These are phyloP conservation scores for Odobenus rosmarus DNA, from an alignment of 2,113 vertebrate species.

Conservation along the genomic window DNA sequence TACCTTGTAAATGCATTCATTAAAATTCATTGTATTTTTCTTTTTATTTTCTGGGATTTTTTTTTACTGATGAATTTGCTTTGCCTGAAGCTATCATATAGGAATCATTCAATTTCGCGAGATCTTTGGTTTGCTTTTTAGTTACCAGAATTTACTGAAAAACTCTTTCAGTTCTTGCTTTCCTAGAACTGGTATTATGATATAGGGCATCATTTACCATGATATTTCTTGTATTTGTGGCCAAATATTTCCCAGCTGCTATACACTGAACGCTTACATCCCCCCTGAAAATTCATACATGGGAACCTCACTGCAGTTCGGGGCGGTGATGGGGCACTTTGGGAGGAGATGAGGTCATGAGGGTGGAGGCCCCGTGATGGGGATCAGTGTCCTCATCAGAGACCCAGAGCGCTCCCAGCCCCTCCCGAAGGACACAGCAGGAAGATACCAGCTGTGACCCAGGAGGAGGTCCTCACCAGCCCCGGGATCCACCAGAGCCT, in stretches of 20 bases:
- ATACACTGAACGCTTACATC: not conserved
- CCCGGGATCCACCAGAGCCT: rapidly evolving
- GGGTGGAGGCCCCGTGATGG: not conserved
- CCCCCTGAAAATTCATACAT: not conserved
- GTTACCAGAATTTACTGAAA: not conserved
- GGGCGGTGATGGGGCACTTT: not conserved
- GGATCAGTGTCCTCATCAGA: not conserved
- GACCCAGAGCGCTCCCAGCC: not conserved
- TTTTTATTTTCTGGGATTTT: not conserved
- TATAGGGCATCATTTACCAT: not conserved
- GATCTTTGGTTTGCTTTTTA: not conserved
- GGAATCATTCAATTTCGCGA: not conserved
- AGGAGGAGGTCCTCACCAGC: not conserved
- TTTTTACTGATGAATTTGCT: not conserved
- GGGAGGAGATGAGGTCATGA: not conserved
- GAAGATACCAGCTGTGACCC: too few relatives aligned
- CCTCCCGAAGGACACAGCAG: not conserved
- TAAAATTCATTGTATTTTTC: not conserved
- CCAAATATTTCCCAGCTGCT: not conserved
- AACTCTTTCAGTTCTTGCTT: not conserved
- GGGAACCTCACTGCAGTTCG: not conserved
- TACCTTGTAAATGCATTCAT: not conserved
- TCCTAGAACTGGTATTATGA: not conserved
- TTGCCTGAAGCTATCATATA: not conserved
- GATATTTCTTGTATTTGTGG: not conserved